Percentiles rank a stretch among this genome's conserved stretches.
These are phyloP conservation scores for Pteruthius melanotis DNA, from an alignment of 2,113 vertebrate species.

Conservation along the genomic window DNA sequence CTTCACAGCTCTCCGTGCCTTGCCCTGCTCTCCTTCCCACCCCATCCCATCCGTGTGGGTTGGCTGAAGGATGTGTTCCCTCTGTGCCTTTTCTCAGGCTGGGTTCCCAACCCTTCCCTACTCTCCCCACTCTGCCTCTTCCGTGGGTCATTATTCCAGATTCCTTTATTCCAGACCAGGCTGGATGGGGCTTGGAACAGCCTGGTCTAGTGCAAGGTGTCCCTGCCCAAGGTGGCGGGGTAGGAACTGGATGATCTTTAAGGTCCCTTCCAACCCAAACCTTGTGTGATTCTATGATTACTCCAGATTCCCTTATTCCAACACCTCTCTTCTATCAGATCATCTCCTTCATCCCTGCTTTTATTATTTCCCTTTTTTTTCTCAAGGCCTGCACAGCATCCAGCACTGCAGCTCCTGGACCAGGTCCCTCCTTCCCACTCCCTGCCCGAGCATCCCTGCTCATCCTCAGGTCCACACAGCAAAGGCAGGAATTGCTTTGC, in stretches of 20 bases:
- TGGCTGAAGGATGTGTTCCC: not conserved
- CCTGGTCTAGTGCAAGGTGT: not conserved
- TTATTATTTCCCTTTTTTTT: not conserved
- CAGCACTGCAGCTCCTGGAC: not conserved
- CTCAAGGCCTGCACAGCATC: not conserved
- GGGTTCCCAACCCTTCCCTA: not conserved
- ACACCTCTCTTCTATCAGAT: not conserved
- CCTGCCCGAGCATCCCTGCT: not conserved
- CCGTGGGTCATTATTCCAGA: not conserved
- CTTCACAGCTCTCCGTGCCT: not conserved
- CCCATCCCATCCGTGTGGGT: not conserved
- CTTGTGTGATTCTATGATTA: not conserved
- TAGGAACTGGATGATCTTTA: not conserved
- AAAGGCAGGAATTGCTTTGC: not conserved
- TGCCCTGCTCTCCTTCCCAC: rapidly evolving
- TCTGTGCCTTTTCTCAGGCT: not conserved
- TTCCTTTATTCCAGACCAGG: not conserved
- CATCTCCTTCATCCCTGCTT: not conserved
- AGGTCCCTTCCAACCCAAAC: not conserved
- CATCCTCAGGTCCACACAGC: not conserved
- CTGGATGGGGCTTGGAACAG: rapidly evolving
- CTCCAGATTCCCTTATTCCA: not conserved
- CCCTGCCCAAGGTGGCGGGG: not conserved
- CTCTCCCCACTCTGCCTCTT: not conserved
- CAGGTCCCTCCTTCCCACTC: not conserved